phyloP scores from a whole-genome alignment of 53 echinoderm and acorn worm species.

The Mesocentrotus franciscanus region DNA sequence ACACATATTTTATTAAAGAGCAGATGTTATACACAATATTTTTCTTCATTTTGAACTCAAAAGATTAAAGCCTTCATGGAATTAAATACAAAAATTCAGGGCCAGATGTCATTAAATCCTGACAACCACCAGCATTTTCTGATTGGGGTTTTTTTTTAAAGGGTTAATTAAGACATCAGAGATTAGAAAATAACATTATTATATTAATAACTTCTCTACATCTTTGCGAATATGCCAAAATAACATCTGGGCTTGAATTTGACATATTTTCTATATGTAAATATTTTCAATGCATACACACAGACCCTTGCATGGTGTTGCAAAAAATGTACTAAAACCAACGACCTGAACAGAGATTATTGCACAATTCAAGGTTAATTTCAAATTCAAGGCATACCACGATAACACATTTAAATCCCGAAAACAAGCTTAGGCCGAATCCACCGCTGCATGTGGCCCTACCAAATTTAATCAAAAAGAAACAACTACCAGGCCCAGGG shows the following conservation, averaged over 20 bases:
- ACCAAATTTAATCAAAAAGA: not conserved
- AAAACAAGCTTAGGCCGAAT: conserved; percentile 20
- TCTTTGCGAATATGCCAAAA: not conserved
- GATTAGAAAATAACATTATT: not conserved
- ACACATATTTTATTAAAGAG: not conserved
- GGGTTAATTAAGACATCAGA: not conserved
- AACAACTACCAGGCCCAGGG: not conserved
- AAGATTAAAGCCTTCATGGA: not conserved
- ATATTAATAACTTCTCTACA: not conserved
- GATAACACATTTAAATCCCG: not conserved
- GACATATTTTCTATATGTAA: not conserved
- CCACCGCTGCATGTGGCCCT: not conserved
- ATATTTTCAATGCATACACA: not conserved
- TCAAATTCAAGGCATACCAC: not conserved
- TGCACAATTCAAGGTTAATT: conserved; percentile 7
- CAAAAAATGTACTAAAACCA: not conserved
- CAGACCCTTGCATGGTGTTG: not conserved
- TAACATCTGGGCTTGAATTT: not conserved
- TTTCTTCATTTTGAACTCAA: not conserved
- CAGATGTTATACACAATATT: not conserved
- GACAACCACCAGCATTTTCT: not conserved
- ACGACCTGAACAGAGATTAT: not conserved
- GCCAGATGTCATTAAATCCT: not conserved
- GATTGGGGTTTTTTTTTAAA: too few species aligned
- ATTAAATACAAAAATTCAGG: not conserved